Evolutionary conservation across 1,140 invertebrate species (phyloP).

Genomic region (Drosophila neocordata): DNA sequence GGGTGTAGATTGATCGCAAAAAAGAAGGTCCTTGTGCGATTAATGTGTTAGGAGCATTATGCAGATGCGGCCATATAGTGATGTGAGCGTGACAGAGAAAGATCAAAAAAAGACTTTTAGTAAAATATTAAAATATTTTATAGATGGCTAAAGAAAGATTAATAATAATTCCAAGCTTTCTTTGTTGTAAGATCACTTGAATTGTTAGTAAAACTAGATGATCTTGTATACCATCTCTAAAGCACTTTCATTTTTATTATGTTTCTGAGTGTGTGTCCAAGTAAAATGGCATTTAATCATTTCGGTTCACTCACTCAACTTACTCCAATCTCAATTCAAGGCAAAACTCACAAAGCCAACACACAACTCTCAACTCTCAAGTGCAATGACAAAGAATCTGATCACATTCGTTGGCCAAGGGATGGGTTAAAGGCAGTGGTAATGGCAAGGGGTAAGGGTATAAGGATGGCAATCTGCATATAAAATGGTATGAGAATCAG

Average conservation of each 20-base stretch:
- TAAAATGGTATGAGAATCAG: slow-evolving; percentile 38
- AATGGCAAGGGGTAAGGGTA: background rate
- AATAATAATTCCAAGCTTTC: background rate
- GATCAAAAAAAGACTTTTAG: too few relatives aligned
- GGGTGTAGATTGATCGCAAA: slow-evolving; percentile 41
- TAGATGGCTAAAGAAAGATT: too few relatives aligned
- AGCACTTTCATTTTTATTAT: background rate
- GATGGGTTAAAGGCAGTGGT: slow-evolving; percentile 8
- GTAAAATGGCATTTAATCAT: slow-evolving; percentile 54
- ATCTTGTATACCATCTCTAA: background rate
- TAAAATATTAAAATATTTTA: too few relatives aligned
- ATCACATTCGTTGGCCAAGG: slow-evolving; percentile 19
- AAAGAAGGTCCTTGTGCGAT: slow-evolving; percentile 35
- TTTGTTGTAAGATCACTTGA: too few relatives aligned
- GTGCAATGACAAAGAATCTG: slow-evolving; percentile 50
- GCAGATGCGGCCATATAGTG: slow-evolving; percentile 3
- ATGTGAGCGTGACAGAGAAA: slow-evolving; percentile 5
- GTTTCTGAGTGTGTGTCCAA: slow-evolving; percentile 5
- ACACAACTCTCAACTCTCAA: slow-evolving; percentile 34
- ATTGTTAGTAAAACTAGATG: too few relatives aligned
- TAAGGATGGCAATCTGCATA: background rate
- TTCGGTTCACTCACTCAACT: slow-evolving; percentile 46
- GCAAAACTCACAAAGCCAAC: slow-evolving; percentile 18
- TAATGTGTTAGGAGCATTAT: slow-evolving; percentile 46
- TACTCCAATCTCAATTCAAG: slow-evolving; percentile 42